Evolutionary conservation across 2,888 invertebrate species (phyloP).

Genomic region (Coenonympha glycerion): DNA sequence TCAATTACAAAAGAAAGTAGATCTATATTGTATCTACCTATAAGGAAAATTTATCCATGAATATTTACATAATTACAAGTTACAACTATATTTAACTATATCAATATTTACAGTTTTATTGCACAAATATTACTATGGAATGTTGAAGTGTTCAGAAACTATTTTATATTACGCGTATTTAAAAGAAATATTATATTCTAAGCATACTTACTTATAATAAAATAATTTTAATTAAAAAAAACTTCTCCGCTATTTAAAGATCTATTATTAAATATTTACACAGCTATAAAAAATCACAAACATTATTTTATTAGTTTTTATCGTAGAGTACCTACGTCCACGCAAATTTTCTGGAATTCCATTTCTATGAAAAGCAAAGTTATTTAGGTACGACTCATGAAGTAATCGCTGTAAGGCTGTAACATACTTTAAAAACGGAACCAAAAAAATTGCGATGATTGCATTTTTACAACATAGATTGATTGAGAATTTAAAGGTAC

Average conservation of each 20-base stretch:
- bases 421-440: no score
- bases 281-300: constrained; percentile 16
- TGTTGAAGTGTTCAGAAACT: constrained; percentile 38
- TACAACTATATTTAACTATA: constrained; percentile 16
- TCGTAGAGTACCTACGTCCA: not conserved
- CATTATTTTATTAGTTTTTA: constrained; percentile 9
- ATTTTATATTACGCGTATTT: constrained; percentile 9
- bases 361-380: no score
- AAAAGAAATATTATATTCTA: constrained; percentile 5
- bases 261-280: constrained; percentile 20
- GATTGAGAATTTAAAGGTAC: constrained; percentile 47
- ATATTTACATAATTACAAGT: constrained; percentile 39
- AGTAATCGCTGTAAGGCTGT: no score
- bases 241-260: constrained; percentile 4
- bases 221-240: constrained; percentile 9
- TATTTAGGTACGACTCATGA: no score
- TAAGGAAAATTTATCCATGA: constrained; percentile 29
- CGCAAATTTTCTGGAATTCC: constrained; percentile 15
- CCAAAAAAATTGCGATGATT: no score
- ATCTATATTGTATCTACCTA: no score
- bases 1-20: constrained; percentile 12
- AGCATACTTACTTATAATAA: constrained; percentile 2
- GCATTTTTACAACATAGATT: constrained; percentile 11
- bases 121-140: constrained; percentile 70
- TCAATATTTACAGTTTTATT: constrained; percentile 51